phyloP scores from a whole-genome alignment of 1,140 invertebrate species.

The Drosophila tani region DNA sequence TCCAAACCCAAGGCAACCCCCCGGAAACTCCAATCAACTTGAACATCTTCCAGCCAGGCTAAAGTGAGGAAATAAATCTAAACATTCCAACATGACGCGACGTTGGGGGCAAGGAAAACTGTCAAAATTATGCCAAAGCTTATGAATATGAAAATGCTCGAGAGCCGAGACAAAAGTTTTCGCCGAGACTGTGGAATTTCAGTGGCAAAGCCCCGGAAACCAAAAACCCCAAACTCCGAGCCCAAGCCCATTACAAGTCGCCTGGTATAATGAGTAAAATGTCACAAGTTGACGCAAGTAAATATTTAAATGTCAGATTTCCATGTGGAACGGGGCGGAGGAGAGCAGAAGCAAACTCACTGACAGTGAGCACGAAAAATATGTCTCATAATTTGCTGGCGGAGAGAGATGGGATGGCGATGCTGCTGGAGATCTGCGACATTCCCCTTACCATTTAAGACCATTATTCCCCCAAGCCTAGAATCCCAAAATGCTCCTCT shows the following conservation, averaged over 20 bases:
- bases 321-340: slow-evolving; percentile 42
- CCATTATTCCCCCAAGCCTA: background rate
- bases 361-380: slow-evolving; percentile 55
- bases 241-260: slow-evolving; percentile 27
- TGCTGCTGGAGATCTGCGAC: slow-evolving; percentile 44
- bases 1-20: background rate
- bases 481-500: slow-evolving; percentile 5
- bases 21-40: slow-evolving; percentile 60
- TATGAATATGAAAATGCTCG: slow-evolving; percentile 74
- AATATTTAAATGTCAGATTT: slow-evolving; percentile 85
- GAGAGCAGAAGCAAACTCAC: slow-evolving; percentile 13
- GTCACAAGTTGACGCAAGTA: slow-evolving; percentile 83
- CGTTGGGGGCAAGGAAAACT: slow-evolving; percentile 53
- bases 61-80: slow-evolving; percentile 77
- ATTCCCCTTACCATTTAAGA: slow-evolving; percentile 6
- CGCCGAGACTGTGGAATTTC: slow-evolving; percentile 12
- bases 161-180: slow-evolving; percentile 56
- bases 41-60: slow-evolving; percentile 46
- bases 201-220: slow-evolving; percentile 16
- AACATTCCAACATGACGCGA: slow-evolving; percentile 54
- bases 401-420: slow-evolving; percentile 2
- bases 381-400: slow-evolving; percentile 73
- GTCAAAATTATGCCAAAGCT: slow-evolving; percentile 80
- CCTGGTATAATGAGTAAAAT: slow-evolving; percentile 78
- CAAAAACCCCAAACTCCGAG: slow-evolving; percentile 8